phyloP scores from a whole-genome alignment of 2,888 invertebrate genomes.

The Phengaris arion region DNA sequence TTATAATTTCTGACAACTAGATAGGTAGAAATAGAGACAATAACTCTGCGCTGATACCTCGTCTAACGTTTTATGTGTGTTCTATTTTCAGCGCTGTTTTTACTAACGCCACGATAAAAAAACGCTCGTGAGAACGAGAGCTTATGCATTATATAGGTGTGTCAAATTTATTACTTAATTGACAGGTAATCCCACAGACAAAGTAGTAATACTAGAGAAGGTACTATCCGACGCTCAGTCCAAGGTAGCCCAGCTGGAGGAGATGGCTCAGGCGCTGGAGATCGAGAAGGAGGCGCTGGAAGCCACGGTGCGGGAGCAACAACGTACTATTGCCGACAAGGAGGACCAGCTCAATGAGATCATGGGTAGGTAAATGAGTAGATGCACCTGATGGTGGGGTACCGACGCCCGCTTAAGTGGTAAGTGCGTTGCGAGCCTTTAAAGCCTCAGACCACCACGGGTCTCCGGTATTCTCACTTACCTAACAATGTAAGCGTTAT shows the following conservation, averaged over 20 bases:
- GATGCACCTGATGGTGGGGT: not conserved
- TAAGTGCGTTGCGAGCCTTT: no score
- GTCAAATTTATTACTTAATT: not conserved
- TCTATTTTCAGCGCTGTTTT: no score
- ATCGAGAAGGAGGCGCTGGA: conserved; percentile 85
- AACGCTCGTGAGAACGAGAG: no score
- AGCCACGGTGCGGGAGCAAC: conserved; percentile 80
- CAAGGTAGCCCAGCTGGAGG: conserved; percentile 67
- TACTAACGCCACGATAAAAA: no score
- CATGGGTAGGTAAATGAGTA: conserved; percentile 49
- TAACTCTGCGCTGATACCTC: no score
- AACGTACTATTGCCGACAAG: conserved; percentile 63
- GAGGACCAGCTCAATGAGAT: conserved; percentile 68
- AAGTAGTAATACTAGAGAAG: conserved; percentile 62
- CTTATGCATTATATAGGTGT: no score
- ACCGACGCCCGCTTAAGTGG: not conserved
- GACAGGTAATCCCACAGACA: conserved; percentile 69
- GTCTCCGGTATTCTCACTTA: no score
- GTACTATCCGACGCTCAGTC: conserved; percentile 62
- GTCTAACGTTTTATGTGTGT: no score
- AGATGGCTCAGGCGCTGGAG: conserved; percentile 68
- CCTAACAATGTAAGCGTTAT: no score
- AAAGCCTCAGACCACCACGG: no score
- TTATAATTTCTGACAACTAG: not conserved
- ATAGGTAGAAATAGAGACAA: no score